Percentiles rank a stretch among this genome's conserved stretches.
phyloP scores from a whole-genome alignment of 2,888 invertebrate species.

The Horisme vitalbata region DNA sequence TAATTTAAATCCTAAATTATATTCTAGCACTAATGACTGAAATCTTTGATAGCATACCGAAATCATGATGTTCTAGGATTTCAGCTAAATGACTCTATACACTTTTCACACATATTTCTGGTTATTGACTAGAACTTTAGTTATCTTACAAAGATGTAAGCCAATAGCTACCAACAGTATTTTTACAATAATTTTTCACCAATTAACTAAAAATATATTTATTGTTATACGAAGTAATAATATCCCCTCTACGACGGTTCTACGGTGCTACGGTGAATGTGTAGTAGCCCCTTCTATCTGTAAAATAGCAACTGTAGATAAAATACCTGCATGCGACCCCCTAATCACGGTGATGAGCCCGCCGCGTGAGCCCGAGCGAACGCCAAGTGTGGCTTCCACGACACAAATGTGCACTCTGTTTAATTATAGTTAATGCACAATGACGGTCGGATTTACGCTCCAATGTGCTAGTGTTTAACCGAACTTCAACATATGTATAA shows the following conservation, averaged over 20 bases:
- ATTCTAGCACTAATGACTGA: too few species aligned
- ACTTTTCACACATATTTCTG: too few species aligned
- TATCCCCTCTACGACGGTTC: background rate
- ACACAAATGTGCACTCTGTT: slow-evolving; percentile 56
- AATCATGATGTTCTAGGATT: too few species aligned
- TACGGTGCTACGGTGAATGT: background rate
- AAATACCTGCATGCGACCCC: slow-evolving; percentile 30
- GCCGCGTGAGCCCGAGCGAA: slow-evolving; percentile 36
- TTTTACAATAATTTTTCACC: background rate
- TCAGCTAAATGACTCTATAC: too few species aligned
- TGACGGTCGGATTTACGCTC: slow-evolving; percentile 41
- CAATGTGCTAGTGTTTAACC: slow-evolving; percentile 33
- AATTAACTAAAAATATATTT: background rate
- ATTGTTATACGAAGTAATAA: background rate
- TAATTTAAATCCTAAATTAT: too few species aligned
- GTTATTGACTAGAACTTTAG: too few species aligned
- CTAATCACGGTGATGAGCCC: slow-evolving; percentile 45
- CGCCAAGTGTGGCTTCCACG: slow-evolving; percentile 38
- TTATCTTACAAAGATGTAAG: too few species aligned
- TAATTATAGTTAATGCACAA: slow-evolving; percentile 58
- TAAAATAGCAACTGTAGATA: background rate
- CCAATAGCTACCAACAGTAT: background rate
- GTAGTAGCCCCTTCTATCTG: background rate
- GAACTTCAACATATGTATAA: slow-evolving; percentile 33
- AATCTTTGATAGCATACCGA: too few species aligned